Percentiles rank a stretch among this genome's conserved stretches.
These are phyloP conservation scores for Daboia siamensis DNA, from an alignment of 2,113 vertebrate species.

Conservation along the genomic window DNA sequence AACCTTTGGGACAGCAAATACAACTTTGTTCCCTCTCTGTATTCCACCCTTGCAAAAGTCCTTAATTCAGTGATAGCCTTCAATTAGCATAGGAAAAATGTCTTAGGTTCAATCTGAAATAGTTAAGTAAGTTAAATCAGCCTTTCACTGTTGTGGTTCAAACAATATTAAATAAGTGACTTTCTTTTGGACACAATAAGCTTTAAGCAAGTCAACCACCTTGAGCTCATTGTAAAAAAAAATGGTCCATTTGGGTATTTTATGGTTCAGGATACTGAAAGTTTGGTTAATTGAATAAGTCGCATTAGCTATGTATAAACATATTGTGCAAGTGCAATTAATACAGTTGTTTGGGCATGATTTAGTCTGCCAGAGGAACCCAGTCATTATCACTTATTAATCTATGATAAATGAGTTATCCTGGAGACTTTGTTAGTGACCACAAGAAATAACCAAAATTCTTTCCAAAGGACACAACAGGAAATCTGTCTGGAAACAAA, in stretches of 20 bases:
- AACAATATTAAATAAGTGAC: not conserved
- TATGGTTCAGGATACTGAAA: not conserved
- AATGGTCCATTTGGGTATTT: not conserved
- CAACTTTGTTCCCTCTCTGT: not conserved
- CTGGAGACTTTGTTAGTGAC: not conserved
- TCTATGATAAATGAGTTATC: not conserved
- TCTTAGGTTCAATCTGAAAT: not conserved
- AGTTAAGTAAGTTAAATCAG: not conserved
- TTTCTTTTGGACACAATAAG: not conserved
- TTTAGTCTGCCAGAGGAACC: not conserved
- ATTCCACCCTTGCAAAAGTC: not conserved
- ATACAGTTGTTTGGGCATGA: not conserved
- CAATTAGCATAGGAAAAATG: not conserved
- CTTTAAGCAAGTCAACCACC: not conserved
- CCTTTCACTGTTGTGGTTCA: not conserved
- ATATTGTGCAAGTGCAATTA: not conserved
- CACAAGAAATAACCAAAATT: not conserved
- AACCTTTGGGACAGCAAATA: not conserved
- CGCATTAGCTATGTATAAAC: not conserved
- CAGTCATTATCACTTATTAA: not conserved
- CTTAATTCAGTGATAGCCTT: not conserved
- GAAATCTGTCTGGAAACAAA: not conserved
- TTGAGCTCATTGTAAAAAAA: not conserved
- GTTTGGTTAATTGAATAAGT: not conserved
- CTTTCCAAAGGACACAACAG: not conserved